Evolutionary conservation across 2,888 invertebrate species (phyloP).

Genomic region (Rhamphomyia laevipes): DNA sequence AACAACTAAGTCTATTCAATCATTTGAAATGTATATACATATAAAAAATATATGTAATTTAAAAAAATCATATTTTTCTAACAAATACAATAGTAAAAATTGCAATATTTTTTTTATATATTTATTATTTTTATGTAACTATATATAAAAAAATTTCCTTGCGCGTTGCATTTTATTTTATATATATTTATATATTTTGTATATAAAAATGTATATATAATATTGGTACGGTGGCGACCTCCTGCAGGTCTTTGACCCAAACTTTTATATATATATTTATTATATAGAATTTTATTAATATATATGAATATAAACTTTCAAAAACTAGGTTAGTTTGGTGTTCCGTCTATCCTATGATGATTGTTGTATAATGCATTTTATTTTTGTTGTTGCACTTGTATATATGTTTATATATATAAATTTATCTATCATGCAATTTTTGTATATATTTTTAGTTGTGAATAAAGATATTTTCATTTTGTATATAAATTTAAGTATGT

Average conservation of each 20-base stretch:
- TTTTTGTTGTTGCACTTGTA: not conserved
- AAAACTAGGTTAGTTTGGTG: constrained; percentile 3
- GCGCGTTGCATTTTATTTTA: not conserved
- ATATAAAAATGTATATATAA: too few relatives aligned
- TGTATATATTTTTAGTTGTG: too few relatives aligned
- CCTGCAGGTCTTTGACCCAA: constrained; percentile 37
- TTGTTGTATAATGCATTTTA: not conserved
- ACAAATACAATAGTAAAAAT: not conserved
- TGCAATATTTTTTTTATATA: not conserved
- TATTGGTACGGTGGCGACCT: constrained; percentile 28
- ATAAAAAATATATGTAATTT: too few relatives aligned
- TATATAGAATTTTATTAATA: not conserved
- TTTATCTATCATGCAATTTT: too few relatives aligned
- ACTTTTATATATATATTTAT: constrained; percentile 9
- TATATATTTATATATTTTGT: too few relatives aligned
- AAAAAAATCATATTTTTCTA: not conserved
- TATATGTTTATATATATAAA: not conserved
- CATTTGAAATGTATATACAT: too few relatives aligned
- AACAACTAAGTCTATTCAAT: too few relatives aligned
- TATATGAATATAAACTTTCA: not conserved
- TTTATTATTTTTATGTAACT: too few relatives aligned
- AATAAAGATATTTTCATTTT: too few relatives aligned
- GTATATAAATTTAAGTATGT: too few relatives aligned
- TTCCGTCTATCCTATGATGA: not conserved
- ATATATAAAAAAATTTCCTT: not conserved